Base-by-base conservation (phyloP, 2,113 vertebrate genomes). In the Oreocharis arfaki region DNA sequence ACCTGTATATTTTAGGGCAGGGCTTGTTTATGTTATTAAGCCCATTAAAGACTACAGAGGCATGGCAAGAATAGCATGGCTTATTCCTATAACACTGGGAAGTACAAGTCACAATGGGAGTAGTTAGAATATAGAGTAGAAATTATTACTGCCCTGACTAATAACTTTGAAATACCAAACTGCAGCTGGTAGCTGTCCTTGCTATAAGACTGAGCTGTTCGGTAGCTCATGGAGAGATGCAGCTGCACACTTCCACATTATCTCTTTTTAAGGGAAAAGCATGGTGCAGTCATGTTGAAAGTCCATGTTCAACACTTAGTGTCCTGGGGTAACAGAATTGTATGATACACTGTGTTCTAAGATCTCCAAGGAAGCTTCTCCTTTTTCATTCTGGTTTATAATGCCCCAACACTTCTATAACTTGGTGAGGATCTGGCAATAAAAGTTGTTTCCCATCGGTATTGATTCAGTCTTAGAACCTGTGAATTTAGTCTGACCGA, bases 21-120 rank as follows among this genome's bases (percentile, higher is more conserved):
- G 63, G 46, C 50, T 95, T 93, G 86, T 90, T 95, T 46, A 42
- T 92, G 78, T 83, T 88, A 65, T 86, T 94, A 89, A 90, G 89
- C 42, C 6, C 94, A 95, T 86, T 90, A 90, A 69, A 94, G 90
- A 5, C 75, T 79, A 1, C 41, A 44, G 67, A 90, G 68, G 52
- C 23, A 1, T 3, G 46, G 57, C 65, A 46, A 92, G 68, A 92
- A 93, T 52, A 93, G 79, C 83, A 3, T 6, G 39, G 90, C 76
- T 93, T 74, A 33, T 80, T 86, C 53, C 88, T 80, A 0, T 32
- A 33, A 4, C 63, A 1, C 69, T 27, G 53, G 20, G 33, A 35
- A 76, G 53, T 3, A 5, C 44, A 6, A 55, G 44, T 63, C 84
- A 91, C 93, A 88, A 69, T 46, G 63, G n/a, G 32, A 64, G 67